phyloP scores from a whole-genome alignment of 2,888 invertebrate species.

The Omphaloscelis lunosa region DNA sequence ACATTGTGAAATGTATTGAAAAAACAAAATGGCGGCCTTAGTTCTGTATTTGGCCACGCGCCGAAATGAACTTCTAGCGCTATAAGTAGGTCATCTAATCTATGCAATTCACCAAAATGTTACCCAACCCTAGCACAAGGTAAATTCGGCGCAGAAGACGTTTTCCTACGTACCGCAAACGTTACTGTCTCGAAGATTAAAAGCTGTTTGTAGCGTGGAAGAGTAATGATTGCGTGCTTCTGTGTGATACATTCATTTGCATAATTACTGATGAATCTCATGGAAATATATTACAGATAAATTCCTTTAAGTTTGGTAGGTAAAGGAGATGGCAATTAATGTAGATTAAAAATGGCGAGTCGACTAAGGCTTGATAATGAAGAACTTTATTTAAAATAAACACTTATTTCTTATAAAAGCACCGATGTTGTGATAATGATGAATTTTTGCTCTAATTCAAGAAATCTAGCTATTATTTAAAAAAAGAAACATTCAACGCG shows the following conservation, averaged over 20 bases:
- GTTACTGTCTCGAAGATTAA: slow-evolving; percentile 40
- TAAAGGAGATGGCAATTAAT: too few relatives aligned
- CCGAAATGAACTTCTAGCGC: too few relatives aligned
- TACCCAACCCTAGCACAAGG: slow-evolving; percentile 8
- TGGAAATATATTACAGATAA: neutral
- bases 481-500: too few relatives aligned
- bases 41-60: too few relatives aligned
- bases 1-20: too few relatives aligned
- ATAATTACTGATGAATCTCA: neutral
- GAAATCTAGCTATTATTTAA: too few relatives aligned
- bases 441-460: neutral
- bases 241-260: slow-evolving; percentile 24
- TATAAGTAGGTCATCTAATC: too few relatives aligned
- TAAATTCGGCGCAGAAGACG: slow-evolving; percentile 16
- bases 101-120: neutral
- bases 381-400: neutral
- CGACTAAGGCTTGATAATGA: neutral
- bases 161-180: neutral
- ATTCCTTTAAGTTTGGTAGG: neutral
- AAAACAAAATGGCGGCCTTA: too few relatives aligned
- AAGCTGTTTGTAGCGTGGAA: slow-evolving; percentile 18
- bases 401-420: neutral
- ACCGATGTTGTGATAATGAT: too few relatives aligned
- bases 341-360: neutral
- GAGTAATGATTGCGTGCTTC: slow-evolving; percentile 26